phyloP scores from a whole-genome alignment of 2,113 vertebrate genomes.

The Sterna hirundo region DNA sequence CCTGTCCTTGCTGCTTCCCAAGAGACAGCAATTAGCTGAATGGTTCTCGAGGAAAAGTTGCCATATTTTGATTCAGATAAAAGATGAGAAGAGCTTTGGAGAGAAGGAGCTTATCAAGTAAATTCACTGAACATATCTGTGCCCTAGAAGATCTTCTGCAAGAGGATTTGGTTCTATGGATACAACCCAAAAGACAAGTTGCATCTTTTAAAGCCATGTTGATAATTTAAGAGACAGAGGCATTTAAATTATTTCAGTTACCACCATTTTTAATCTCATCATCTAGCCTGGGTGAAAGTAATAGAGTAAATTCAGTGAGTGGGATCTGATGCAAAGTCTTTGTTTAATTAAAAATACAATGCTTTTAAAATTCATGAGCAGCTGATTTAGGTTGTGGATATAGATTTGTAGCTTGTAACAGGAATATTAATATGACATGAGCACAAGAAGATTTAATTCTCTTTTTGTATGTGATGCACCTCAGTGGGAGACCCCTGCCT shows the following conservation, averaged over 20 bases:
- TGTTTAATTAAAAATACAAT: neutral
- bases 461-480: neutral
- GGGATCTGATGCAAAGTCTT: neutral
- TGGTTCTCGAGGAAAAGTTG: fast-evolving
- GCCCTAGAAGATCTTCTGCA: neutral
- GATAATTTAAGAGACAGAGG: neutral
- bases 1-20: neutral
- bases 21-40: neutral
- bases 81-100: neutral
- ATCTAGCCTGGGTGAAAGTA: neutral
- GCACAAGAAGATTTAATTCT: neutral
- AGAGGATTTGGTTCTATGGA: neutral
- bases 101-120: neutral
- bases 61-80: neutral
- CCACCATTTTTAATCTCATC: neutral
- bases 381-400: neutral
- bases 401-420: neutral
- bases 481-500: neutral
- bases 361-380: neutral
- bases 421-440: neutral
- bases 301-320: neutral
- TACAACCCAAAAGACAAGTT: neutral
- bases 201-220: neutral
- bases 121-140: fast-evolving
- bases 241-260: neutral